phyloP scores from a whole-genome alignment of 2,888 invertebrate species.

The Melanotus villosus region DNA sequence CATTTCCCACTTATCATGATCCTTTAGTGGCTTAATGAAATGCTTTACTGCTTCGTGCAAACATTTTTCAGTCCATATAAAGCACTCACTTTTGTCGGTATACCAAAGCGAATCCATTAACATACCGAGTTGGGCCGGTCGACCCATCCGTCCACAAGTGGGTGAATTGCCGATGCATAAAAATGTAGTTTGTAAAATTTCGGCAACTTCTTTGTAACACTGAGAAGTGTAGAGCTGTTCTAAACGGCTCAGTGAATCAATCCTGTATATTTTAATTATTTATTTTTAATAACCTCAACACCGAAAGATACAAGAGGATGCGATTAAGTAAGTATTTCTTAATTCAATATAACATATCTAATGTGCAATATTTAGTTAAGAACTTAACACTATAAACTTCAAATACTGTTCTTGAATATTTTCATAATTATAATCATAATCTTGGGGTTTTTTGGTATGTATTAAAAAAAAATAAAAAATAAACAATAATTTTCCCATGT shows the following conservation, averaged over 20 bases:
- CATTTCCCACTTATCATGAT: conserved; percentile 65
- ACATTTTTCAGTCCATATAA: conserved; percentile 84
- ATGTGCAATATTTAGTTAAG: too few species aligned
- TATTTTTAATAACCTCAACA: too few species aligned
- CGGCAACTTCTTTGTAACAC: conserved; percentile 77
- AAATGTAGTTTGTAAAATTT: conserved; percentile 79
- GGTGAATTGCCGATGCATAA: conserved; percentile 65
- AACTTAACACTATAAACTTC: too few species aligned
- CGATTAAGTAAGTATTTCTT: too few species aligned
- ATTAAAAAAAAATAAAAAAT: conserved; percentile 9
- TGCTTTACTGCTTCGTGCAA: conserved; percentile 79
- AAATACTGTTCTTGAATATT: too few species aligned
- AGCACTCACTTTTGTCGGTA: conserved; percentile 71
- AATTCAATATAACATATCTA: too few species aligned
- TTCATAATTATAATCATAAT: too few species aligned
- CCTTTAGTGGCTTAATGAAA: conserved; percentile 68
- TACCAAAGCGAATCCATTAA: conserved; percentile 70
- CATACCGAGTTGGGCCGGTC: conserved; percentile 69
- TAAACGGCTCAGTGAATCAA: conserved; percentile 75
- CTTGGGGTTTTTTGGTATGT: too few species aligned
- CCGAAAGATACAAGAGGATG: too few species aligned
- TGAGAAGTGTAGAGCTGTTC: conserved; percentile 77
- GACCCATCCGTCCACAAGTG: conserved; percentile 73
- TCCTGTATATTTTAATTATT: too few species aligned
- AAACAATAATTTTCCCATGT: too few species aligned